Evolutionary conservation across 2,113 vertebrate genomes (phyloP).

Genomic region (Heterotilapia buettikoferi): DNA sequence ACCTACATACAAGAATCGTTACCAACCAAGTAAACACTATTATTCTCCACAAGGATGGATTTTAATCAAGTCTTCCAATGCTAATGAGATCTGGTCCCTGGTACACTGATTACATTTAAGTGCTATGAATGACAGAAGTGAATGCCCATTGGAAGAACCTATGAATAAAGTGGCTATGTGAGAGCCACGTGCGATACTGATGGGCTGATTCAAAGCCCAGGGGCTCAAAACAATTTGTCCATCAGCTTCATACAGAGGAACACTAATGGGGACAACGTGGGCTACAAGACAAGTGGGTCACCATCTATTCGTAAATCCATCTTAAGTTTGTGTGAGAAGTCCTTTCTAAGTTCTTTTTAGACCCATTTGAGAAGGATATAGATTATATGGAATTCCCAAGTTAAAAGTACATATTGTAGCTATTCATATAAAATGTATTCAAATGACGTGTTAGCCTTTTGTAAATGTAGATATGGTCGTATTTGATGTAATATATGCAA

Average conservation of each 20-base stretch:
- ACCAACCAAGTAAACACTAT: slow-evolving; percentile 2
- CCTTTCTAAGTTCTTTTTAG: background rate
- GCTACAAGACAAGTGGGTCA: background rate
- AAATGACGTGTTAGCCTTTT: background rate
- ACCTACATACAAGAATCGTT: slow-evolving; percentile 53
- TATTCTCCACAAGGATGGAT: background rate
- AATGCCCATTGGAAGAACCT: background rate
- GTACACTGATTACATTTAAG: slow-evolving; percentile 23
- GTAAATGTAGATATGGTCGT: background rate
- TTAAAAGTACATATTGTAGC: background rate
- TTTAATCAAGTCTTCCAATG: slow-evolving; percentile 21
- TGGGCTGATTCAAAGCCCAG: background rate
- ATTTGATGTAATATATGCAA: background rate
- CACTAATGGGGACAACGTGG: background rate
- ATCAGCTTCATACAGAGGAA: background rate
- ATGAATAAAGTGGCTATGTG: background rate
- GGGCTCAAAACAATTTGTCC: background rate
- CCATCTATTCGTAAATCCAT: background rate
- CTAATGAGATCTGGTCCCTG: background rate
- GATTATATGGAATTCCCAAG: background rate
- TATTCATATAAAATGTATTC: background rate
- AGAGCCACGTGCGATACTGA: background rate
- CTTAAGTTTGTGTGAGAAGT: background rate
- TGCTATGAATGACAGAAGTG: background rate
- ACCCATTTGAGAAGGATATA: background rate